Conservation (phyloP, 2,888 invertebrate species). For the Drosophila neutralis region DNA sequence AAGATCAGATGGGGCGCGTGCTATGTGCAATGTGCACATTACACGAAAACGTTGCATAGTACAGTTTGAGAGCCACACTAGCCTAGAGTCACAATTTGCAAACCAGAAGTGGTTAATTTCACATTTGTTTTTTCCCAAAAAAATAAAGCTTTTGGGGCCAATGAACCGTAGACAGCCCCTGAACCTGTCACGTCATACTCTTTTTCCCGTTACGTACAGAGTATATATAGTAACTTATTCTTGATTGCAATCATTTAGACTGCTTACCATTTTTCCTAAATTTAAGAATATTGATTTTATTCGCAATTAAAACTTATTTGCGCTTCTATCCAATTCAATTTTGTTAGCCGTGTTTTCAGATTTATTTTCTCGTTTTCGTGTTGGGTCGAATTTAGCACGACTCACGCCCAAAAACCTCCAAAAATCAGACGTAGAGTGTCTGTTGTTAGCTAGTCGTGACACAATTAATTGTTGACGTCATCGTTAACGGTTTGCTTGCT, state of each 20-base stretch:
- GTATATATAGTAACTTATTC: neutral
- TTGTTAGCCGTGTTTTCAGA: neutral
- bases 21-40: neutral
- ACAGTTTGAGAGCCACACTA: neutral
- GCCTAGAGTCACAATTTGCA: neutral
- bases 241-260: neutral
- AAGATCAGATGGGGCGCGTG: slow-evolving; percentile 10
- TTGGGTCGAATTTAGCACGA: neutral
- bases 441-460: neutral
- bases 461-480: slow-evolving; percentile 13
- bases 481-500: slow-evolving; percentile 11
- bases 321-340: neutral
- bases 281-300: neutral
- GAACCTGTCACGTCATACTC: neutral
- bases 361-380: neutral
- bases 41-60: neutral
- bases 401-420: neutral
- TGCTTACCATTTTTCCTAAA: too few species aligned
- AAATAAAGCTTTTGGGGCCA: neutral
- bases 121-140: neutral
- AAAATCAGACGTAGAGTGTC: neutral
- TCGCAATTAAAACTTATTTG: neutral
- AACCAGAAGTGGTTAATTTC: neutral
- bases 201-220: neutral
- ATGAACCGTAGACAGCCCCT: neutral